Evolutionary conservation across 2,888 invertebrate genomes (phyloP).

Genomic region (Melikaiella ostensackeni): DNA sequence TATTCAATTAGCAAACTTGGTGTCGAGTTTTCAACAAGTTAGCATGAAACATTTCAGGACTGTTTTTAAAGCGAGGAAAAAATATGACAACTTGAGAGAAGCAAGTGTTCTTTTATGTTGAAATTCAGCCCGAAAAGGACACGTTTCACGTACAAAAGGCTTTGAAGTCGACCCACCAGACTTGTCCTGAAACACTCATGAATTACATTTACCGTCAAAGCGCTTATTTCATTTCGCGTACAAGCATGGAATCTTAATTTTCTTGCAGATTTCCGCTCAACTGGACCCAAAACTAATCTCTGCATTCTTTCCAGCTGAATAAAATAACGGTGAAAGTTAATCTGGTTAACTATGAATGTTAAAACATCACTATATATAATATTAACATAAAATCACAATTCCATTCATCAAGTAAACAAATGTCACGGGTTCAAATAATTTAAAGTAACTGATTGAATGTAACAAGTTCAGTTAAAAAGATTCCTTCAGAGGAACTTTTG

Average conservation of each 20-base stretch:
- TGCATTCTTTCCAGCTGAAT: neutral
- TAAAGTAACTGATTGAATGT: neutral
- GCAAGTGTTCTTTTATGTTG: conserved; percentile 21
- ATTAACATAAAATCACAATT: neutral
- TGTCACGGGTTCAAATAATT: neutral
- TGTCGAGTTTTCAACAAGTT: neutral
- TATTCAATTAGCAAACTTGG: conserved; percentile 7
- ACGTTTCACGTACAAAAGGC: conserved; percentile 45
- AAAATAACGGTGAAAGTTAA: neutral
- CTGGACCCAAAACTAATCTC: conserved; percentile 20
- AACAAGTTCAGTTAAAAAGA: neutral
- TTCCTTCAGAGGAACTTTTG: too few relatives aligned
- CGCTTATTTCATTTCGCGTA: conserved; percentile 65
- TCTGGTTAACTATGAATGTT: neutral
- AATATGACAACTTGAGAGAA: conserved; percentile 29
- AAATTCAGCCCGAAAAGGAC: conserved; percentile 44
- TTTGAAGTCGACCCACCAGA: conserved; percentile 25
- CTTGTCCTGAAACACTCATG: conserved; percentile 40
- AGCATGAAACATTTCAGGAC: neutral
- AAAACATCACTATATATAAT: neutral
- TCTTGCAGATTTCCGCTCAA: conserved; percentile 15
- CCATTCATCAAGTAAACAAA: neutral
- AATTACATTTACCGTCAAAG: conserved; percentile 66
- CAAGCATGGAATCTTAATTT: conserved; percentile 62
- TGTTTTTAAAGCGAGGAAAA: conserved; percentile 18